These are phyloP conservation scores for Holothuria glaberrima DNA, from an alignment of 35 echinoderm and acorn worm species.

Conservation along the genomic window DNA sequence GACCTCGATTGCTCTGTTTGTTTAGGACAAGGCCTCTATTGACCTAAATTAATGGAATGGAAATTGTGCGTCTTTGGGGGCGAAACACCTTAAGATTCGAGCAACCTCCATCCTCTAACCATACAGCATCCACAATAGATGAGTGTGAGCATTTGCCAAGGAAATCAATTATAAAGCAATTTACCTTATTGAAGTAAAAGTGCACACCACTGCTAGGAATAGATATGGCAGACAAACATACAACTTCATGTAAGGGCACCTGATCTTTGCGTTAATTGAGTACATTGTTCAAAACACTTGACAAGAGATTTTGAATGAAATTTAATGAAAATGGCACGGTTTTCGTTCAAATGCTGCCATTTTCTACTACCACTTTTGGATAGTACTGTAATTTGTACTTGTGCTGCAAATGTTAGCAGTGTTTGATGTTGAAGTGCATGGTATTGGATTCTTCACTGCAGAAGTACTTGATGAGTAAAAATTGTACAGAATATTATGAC, in stretches of 20 bases:
- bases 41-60: slow-evolving; percentile 61
- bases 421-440: not conserved
- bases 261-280: slow-evolving; percentile 41
- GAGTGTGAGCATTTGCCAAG: slow-evolving; percentile 14
- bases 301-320: not conserved
- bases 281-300: slow-evolving; percentile 13
- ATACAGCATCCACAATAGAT: not conserved
- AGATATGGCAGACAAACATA: too few species aligned
- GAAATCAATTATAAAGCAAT: slow-evolving; percentile 57
- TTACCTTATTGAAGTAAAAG: slow-evolving; percentile 50
- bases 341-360: not conserved
- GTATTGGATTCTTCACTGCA: not conserved
- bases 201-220: not conserved
- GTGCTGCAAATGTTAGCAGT: not conserved
- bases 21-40: slow-evolving; percentile 52
- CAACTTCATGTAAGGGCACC: not conserved
- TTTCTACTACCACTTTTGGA: not conserved
- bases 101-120: not conserved
- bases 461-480: too few species aligned
- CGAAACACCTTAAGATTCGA: slow-evolving; percentile 6
- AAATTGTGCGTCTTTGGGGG: slow-evolving; percentile 36
- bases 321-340: not conserved
- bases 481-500: too few species aligned
- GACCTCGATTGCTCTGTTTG: slow-evolving; percentile 45
- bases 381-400: not conserved